Conservation (phyloP, 2,113 vertebrate genomes). For the Hemiscyllium ocellatum region DNA sequence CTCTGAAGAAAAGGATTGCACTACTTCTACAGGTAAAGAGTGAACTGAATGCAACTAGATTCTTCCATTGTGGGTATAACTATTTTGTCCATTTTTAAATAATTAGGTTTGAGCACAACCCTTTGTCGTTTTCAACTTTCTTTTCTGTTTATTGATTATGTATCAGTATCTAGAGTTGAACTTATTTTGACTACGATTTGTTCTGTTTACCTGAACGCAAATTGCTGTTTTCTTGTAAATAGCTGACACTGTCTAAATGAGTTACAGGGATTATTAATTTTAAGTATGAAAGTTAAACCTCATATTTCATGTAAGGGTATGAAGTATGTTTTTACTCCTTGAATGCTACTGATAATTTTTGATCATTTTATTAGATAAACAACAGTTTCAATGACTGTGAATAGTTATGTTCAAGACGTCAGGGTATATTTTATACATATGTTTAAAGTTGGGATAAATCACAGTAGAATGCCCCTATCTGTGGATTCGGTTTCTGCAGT, state of each 20-base stretch:
- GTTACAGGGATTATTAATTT: not conserved
- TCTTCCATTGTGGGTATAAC: not conserved
- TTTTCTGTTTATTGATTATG: not conserved
- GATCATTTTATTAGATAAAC: not conserved
- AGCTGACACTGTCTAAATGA: not conserved
- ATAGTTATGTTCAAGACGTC: not conserved
- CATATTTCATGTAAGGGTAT: not conserved
- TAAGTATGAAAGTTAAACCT: not conserved
- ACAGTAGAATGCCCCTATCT: too few species aligned
- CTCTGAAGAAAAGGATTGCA: conserved; percentile 9
- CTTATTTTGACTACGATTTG: not conserved
- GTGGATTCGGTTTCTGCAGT: too few species aligned
- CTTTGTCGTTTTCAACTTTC: not conserved
- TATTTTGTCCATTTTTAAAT: not conserved
- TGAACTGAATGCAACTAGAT: not conserved
- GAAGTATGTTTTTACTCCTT: not conserved
- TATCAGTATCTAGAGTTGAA: not conserved
- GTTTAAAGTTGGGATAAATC: not conserved
- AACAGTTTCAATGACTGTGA: not conserved
- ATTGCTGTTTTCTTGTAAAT: not conserved
- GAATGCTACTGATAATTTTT: not conserved
- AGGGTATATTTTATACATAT: not conserved
- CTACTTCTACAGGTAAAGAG: conserved; percentile 33
- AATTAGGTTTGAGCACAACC: not conserved
- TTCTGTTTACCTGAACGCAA: not conserved